A percentile compares a stretch with the other conserved stretches of the same genome.
Conservation (phyloP, 1,140 invertebrate species). For the Nebria ingens region DNA sequence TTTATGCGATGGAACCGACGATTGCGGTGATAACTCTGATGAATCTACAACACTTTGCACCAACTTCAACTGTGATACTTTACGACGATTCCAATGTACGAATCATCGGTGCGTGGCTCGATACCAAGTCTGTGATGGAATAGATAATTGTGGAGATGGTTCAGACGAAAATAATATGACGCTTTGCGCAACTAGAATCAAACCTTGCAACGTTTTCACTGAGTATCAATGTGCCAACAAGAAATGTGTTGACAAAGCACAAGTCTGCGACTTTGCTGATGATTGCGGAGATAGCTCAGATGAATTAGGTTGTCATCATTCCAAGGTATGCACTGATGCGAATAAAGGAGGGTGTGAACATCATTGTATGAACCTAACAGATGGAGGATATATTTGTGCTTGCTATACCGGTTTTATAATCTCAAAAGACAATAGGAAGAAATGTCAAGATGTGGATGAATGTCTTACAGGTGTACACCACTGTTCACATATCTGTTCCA, state of each 20-base stretch:
- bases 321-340: constrained; percentile 56
- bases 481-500: constrained; percentile 86
- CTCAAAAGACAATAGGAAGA: constrained; percentile 58
- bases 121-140: constrained; percentile 70
- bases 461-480: constrained; percentile 72
- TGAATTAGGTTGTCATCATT: constrained; percentile 79
- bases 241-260: constrained; percentile 69
- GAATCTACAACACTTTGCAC: constrained; percentile 70
- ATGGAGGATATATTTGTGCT: constrained; percentile 77
- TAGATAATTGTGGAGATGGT: constrained; percentile 88
- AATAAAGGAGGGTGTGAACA: constrained; percentile 88
- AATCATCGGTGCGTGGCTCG: constrained; percentile 81
- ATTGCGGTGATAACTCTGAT: constrained; percentile 86
- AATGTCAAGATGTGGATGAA: constrained; percentile 84
- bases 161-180: constrained; percentile 91
- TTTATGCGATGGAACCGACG: constrained; percentile 76
- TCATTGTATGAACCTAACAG: constrained; percentile 74
- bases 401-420: constrained; percentile 82
- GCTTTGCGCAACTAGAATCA: constrained; percentile 58
- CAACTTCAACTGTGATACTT: constrained; percentile 71
- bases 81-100: constrained; percentile 73
- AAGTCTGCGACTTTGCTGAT: constrained; percentile 75
- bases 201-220: constrained; percentile 58
- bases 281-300: constrained; percentile 80
- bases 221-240: constrained; percentile 88